These are phyloP conservation scores for Pygathrix nemaeus DNA, from an alignment of 2,113 vertebrate genomes.

Conservation along the genomic window DNA sequence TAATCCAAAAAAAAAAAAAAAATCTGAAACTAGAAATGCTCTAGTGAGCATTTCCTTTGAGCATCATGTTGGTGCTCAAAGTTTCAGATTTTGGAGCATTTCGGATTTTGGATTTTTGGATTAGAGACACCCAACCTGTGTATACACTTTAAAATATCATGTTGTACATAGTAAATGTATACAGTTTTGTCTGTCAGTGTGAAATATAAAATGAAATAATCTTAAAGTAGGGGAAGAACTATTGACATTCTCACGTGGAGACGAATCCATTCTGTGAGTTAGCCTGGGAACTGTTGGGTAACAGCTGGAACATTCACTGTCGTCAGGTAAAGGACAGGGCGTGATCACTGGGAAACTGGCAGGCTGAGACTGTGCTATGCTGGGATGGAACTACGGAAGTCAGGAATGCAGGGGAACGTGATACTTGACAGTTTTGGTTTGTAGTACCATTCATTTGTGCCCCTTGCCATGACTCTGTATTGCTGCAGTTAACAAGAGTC, in stretches of 20 bases:
- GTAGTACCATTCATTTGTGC: neutral
- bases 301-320: neutral
- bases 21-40: neutral
- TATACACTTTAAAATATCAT: neutral
- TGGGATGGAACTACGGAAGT: neutral
- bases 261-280: neutral
- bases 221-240: neutral
- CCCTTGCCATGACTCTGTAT: neutral
- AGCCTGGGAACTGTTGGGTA: neutral
- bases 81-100: neutral
- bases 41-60: neutral
- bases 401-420: neutral
- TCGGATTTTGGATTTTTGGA: neutral
- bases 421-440: neutral
- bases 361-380: neutral
- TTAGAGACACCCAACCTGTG: neutral
- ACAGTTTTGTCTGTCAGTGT: neutral
- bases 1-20: neutral
- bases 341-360: neutral
- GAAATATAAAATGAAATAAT: neutral
- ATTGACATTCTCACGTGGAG: neutral
- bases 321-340: fast-evolving
- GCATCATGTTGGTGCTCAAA: neutral
- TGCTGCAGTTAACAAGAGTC: neutral
- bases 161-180: neutral